phyloP scores from a whole-genome alignment of 2,888 invertebrate genomes.

The Cantharis flavilabris region DNA sequence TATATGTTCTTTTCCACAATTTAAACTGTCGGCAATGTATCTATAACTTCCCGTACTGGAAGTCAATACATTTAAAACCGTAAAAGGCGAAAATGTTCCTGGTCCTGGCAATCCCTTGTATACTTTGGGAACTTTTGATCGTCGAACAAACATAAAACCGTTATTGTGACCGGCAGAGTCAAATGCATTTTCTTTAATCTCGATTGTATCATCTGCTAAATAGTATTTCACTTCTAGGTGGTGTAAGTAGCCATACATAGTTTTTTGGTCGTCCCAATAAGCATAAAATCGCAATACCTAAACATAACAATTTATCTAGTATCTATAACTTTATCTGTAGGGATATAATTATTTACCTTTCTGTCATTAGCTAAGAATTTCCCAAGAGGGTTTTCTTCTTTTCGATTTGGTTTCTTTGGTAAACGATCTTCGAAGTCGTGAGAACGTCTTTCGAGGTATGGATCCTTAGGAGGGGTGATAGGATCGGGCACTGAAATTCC shows the following conservation, averaged over 20 bases:
- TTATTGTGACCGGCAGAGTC: conserved; percentile 73
- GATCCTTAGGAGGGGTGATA: conserved; percentile 62
- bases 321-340: neutral
- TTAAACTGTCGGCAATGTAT: conserved; percentile 63
- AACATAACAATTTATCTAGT: neutral
- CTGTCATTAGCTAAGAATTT: conserved; percentile 85
- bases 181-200: conserved; percentile 76
- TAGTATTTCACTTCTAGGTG: conserved; percentile 84
- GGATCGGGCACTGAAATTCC: conserved; percentile 84
- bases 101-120: conserved; percentile 52
- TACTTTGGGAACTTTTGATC: conserved; percentile 79
- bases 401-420: conserved; percentile 61
- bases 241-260: conserved; percentile 77
- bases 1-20: conserved; percentile 56
- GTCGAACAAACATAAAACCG: conserved; percentile 73
- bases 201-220: conserved; percentile 86
- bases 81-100: conserved; percentile 59
- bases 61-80: conserved; percentile 68
- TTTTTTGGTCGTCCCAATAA: conserved; percentile 87
- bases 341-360: conserved; percentile 51
- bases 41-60: conserved; percentile 57
- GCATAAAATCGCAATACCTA: conserved; percentile 75
- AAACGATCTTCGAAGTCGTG: conserved; percentile 48
- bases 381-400: conserved; percentile 66
- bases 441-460: conserved; percentile 56